A percentile compares a stretch with the other conserved stretches of the same genome.
Conservation (phyloP, 2,888 invertebrate genomes). For the Hetaerina titia region DNA sequence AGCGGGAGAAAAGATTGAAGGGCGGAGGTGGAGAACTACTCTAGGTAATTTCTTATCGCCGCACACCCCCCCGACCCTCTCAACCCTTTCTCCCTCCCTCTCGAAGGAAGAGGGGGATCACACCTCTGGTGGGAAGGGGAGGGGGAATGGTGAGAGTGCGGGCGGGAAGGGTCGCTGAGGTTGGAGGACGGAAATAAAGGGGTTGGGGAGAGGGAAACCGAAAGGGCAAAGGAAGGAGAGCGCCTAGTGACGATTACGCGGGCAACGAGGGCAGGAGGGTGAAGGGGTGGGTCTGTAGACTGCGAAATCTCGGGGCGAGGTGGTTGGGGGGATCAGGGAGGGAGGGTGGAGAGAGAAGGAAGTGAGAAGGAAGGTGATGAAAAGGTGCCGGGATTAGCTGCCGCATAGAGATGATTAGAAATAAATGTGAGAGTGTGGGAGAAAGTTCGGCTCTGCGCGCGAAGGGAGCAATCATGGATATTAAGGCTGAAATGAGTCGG, state of each 20-base stretch:
- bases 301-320: neutral
- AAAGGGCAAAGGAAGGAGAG: too few relatives aligned
- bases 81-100: neutral
- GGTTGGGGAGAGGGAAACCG: too few relatives aligned
- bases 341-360: neutral
- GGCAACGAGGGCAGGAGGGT: neutral
- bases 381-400: constrained; percentile 16
- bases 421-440: neutral
- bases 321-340: neutral
- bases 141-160: too few relatives aligned
- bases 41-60: constrained; percentile 62
- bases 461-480: neutral
- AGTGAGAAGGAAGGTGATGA: neutral
- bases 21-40: constrained; percentile 29
- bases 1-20: neutral
- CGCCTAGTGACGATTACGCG: neutral
- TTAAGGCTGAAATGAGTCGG: constrained; percentile 21
- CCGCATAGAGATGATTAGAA: neutral
- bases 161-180: neutral
- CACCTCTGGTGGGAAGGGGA: neutral
- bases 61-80: neutral
- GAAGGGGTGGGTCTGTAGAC: neutral
- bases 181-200: neutral
- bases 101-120: neutral
- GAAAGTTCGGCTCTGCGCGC: neutral